Conservation (phyloP, 2,797 vertebrate genomes). For the Acipenser oxyrinchus region DNA sequence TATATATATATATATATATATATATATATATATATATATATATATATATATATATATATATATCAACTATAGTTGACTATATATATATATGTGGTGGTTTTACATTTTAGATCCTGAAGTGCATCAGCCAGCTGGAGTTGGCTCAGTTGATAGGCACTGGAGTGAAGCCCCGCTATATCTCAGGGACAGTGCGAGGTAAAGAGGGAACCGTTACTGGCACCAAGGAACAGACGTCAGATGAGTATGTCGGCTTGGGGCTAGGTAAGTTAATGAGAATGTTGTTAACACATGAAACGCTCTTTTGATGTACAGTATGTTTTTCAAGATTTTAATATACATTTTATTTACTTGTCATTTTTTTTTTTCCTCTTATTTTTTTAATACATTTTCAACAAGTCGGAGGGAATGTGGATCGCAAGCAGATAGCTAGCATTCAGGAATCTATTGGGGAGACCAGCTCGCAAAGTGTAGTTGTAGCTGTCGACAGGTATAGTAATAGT, state of each 20-base stretch:
- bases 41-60: too few species aligned
- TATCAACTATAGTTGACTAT: too few species aligned
- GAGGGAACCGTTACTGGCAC: constrained; percentile 86
- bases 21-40: too few species aligned
- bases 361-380: neutral
- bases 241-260: constrained; percentile 86
- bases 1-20: too few species aligned
- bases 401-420: constrained; percentile 93
- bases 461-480: constrained; percentile 95
- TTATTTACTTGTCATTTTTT: too few species aligned
- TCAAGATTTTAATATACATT: too few species aligned
- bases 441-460: constrained; percentile 98
- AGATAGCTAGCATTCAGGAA: constrained; percentile 97
- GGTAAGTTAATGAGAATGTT: constrained; percentile 45
- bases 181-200: constrained; percentile 85
- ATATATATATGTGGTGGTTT: neutral
- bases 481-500: constrained; percentile 81
- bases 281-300: too few species aligned
- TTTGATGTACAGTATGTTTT: too few species aligned
- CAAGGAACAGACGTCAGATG: constrained; percentile 86
- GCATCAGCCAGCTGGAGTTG: constrained; percentile 97
- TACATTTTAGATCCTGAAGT: constrained; percentile 85
- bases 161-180: constrained; percentile 96
- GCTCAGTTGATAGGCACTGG: constrained; percentile 97
- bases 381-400: constrained; percentile 58